A percentile compares a stretch with the other conserved stretches of the same genome.
These are phyloP conservation scores for Leptoteleia sp. DNA, from an alignment of 1,140 invertebrate species.

Conservation along the genomic window DNA sequence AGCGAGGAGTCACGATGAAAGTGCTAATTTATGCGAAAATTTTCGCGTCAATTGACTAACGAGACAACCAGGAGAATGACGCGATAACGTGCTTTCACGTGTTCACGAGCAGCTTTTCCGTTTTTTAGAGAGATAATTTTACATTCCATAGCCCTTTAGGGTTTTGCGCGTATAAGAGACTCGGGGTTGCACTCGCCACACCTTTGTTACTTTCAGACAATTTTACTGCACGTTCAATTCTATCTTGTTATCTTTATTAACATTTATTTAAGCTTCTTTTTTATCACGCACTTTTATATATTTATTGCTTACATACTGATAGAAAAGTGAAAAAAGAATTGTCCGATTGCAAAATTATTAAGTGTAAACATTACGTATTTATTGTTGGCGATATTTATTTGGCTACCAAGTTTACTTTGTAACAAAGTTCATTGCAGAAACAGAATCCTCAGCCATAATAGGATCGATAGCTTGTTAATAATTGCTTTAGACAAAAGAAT, in stretches of 20 bases:
- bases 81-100: constrained; percentile 65
- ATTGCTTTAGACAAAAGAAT: too few species aligned
- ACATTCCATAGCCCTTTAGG: constrained; percentile 61
- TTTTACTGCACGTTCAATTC: constrained; percentile 38
- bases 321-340: too few species aligned
- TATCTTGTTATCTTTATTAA: not conserved
- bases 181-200: constrained; percentile 25
- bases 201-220: constrained; percentile 26
- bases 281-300: too few species aligned
- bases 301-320: too few species aligned
- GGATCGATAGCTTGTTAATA: too few species aligned
- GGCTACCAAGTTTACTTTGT: too few species aligned
- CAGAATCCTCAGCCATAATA: too few species aligned
- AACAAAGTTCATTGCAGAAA: too few species aligned
- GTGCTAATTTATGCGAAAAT: constrained; percentile 71
- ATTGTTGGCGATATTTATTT: too few species aligned
- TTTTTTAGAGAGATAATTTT: constrained; percentile 67
- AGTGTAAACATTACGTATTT: too few species aligned
- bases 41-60: constrained; percentile 69
- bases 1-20: constrained; percentile 69
- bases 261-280: too few species aligned
- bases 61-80: constrained; percentile 63
- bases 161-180: constrained; percentile 41
- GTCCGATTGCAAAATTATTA: too few species aligned
- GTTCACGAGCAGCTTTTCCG: constrained; percentile 53